Percentiles rank a stretch among this genome's conserved stretches.
phyloP scores from a whole-genome alignment of 1,140 invertebrate genomes.

The Drosophila willistoni region DNA sequence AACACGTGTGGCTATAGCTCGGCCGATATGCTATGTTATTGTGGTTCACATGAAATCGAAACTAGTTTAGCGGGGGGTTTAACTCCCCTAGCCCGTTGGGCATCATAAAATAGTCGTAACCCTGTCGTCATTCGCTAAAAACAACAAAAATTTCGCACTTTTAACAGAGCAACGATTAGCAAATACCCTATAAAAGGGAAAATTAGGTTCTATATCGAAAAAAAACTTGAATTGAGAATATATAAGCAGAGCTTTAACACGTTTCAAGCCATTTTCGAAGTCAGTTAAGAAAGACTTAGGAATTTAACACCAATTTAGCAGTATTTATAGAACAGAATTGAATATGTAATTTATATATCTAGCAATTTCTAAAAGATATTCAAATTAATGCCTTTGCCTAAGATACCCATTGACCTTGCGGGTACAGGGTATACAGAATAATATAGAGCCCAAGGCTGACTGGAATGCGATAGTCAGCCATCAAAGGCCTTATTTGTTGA shows the following conservation, averaged over 20 bases:
- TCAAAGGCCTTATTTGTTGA: conserved; percentile 53
- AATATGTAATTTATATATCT: too few relatives aligned
- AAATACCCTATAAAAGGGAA: neutral
- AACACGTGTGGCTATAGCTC: conserved; percentile 48
- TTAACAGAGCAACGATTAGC: neutral
- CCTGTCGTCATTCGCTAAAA: conserved; percentile 1
- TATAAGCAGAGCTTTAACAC: too few relatives aligned
- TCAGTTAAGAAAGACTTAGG: too few relatives aligned
- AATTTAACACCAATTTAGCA: too few relatives aligned
- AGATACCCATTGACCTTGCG: neutral
- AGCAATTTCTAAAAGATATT: too few relatives aligned
- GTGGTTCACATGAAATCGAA: conserved; percentile 44
- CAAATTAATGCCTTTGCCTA: neutral
- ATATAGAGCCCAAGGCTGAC: conserved; percentile 55
- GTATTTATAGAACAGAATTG: too few relatives aligned
- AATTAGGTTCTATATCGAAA: too few relatives aligned
- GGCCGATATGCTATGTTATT: conserved; percentile 30
- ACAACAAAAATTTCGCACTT: neutral
- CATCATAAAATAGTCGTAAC: neutral
- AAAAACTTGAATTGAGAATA: too few relatives aligned
- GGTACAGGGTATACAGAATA: neutral
- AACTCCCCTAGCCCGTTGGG: neutral
- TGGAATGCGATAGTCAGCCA: conserved; percentile 53
- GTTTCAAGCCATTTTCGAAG: too few relatives aligned
- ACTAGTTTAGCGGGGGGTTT: conserved; percentile 52